Conservation (phyloP, 2,888 invertebrate species). For the Cremastinae sp. region DNA sequence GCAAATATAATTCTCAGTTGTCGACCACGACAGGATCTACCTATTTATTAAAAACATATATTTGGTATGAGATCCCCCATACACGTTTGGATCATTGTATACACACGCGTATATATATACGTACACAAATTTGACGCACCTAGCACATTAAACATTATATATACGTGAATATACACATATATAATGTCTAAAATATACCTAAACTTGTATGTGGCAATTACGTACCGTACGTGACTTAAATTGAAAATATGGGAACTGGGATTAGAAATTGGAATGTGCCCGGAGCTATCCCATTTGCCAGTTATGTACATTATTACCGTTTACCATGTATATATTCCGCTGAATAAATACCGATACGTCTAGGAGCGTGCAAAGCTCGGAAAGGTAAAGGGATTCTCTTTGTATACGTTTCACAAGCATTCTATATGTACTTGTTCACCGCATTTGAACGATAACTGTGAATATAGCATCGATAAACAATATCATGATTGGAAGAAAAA, state of each 20-base stretch:
- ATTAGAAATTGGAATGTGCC: constrained; percentile 48
- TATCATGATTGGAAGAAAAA: too few species aligned
- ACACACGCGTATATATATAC: not conserved
- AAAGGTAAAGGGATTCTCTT: not conserved
- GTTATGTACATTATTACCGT: constrained; percentile 11
- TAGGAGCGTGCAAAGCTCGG: too few species aligned
- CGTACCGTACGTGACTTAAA: constrained; percentile 44
- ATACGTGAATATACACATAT: not conserved
- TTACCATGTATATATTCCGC: constrained; percentile 9
- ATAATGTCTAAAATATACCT: not conserved
- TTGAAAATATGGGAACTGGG: constrained; percentile 44
- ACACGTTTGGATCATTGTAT: too few species aligned
- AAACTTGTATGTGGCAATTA: not conserved
- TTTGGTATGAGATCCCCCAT: too few species aligned
- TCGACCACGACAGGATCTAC: too few species aligned
- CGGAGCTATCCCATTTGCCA: constrained; percentile 19
- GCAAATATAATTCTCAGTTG: too few species aligned
- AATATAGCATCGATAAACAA: too few species aligned
- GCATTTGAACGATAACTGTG: not conserved
- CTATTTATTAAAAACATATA: too few species aligned
- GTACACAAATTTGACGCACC: not conserved
- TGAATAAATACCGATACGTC: constrained; percentile 11
- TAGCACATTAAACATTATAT: not conserved
- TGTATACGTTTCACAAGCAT: not conserved
- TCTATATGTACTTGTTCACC: not conserved